A percentile compares a stretch with the other conserved stretches of the same genome.
Evolutionary conservation across 2,113 vertebrate species (phyloP).

Genomic region (Phycodurus eques): DNA sequence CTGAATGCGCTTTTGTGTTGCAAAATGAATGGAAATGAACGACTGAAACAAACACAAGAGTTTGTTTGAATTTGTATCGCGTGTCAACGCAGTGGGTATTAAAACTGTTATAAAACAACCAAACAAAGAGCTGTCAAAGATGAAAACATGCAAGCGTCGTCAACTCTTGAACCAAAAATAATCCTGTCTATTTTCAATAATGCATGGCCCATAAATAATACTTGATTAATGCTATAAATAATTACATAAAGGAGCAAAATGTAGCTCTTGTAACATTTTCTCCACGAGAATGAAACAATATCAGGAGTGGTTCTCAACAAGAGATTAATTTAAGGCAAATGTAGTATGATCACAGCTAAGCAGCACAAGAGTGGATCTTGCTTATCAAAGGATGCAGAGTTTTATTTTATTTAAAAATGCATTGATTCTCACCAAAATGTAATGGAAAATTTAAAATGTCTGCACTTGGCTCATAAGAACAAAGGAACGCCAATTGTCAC

Average conservation of each 20-base stretch:
- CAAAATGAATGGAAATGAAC: slow-evolving; percentile 11
- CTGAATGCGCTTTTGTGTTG: slow-evolving; percentile 21
- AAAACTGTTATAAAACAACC: background rate
- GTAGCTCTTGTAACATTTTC: slow-evolving; percentile 16
- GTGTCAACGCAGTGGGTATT: background rate
- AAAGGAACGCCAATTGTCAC: no score
- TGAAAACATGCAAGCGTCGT: background rate
- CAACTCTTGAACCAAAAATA: slow-evolving; percentile 3
- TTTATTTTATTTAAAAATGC: no score
- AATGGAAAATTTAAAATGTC: no score
- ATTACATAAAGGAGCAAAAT: slow-evolving; percentile 31
- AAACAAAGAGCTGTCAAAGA: slow-evolving; percentile 15
- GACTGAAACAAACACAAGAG: slow-evolving; percentile 1
- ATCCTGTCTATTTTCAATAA: slow-evolving; percentile 8
- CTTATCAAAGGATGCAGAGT: no score
- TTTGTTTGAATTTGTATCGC: background rate
- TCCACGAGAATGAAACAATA: slow-evolving; percentile 34
- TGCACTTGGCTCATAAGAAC: no score
- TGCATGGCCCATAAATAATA: slow-evolving; percentile 19
- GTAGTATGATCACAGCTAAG: no score
- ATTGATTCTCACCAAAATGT: no score
- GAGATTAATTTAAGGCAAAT: background rate
- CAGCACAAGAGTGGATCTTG: no score
- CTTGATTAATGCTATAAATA: slow-evolving; percentile 35
- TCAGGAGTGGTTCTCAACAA: background rate